Percentiles rank a stretch among this genome's conserved stretches.
These are phyloP conservation scores for Physocephala rufipes DNA, from an alignment of 2,888 invertebrate species.

Conservation along the genomic window DNA sequence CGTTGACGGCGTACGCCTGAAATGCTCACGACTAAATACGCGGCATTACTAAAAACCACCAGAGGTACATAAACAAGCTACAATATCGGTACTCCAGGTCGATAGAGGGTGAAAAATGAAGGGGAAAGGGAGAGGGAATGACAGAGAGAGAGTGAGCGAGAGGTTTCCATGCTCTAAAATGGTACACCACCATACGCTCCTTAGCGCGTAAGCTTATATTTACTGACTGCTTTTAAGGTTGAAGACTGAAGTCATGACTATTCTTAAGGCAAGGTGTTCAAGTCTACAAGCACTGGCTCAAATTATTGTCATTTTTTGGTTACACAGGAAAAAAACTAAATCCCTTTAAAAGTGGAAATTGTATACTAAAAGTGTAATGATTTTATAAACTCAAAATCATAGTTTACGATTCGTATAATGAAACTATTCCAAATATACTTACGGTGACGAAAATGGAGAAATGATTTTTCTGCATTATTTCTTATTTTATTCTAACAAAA, in stretches of 20 bases:
- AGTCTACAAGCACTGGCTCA: not conserved
- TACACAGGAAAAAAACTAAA: conserved; percentile 17
- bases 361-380: too few species aligned
- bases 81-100: conserved; percentile 11
- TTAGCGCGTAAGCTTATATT: conserved; percentile 1
- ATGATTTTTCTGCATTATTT: too few species aligned
- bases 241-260: conserved; percentile 6
- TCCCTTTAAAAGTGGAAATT: too few species aligned
- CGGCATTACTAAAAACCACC: not conserved
- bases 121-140: not conserved
- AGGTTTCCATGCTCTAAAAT: not conserved
- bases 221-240: not conserved
- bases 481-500: too few species aligned
- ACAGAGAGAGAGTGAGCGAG: not conserved
- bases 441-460: too few species aligned
- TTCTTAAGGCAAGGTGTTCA: conserved; percentile 19
- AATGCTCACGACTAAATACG: not conserved
- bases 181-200: not conserved
- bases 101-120: not conserved
- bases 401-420: too few species aligned
- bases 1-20: too few species aligned
- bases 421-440: too few species aligned
- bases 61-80: conserved; percentile 36
- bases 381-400: too few species aligned
- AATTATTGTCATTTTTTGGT: conserved; percentile 18